Evolutionary conservation across 1,140 invertebrate genomes (phyloP), one percentile per base, ranked within the genome.

Genomic region (Littorina saxatilis): DNA sequence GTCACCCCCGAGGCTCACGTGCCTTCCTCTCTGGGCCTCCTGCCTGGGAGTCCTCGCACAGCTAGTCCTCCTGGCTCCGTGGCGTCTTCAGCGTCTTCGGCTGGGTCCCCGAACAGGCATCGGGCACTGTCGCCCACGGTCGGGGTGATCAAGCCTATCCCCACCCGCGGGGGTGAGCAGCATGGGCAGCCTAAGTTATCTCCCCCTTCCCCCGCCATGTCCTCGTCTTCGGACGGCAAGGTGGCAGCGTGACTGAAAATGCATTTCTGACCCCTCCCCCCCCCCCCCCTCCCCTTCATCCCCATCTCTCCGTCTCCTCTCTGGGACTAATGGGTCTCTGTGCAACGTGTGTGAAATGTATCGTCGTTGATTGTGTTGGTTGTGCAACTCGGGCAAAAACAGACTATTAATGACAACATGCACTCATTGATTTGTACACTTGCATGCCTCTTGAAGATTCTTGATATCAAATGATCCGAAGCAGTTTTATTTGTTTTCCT

Each of bases 111-210:
- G 27, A 0, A 7, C n/a, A 29, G 37, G 50, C 52, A 58, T 7
- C 52, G 39, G 39, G 76, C 39, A 0, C 23, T 39, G 3, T 78
- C 79, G 0, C 70, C 82, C n/a, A 29, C 17, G 13, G 43, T 5
- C 17, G 43, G 43, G 43, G 43, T 47, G 43, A 50, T 83, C 37
- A 83, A 83, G 32, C 82, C 82, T 11, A 79, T 83, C 23, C 74
- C 82, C 63, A 77, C 80, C 13, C 63, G 79, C 1, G 72, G 72
- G n/a, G 82, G 63, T 5, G 43, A 47, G 43, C 5, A 17, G 43
- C 7, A 47, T 17, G 17, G 43, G 70, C 70, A 5, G 63, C 66
- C 32, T 81, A 83, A 39, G 58, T 80, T 47, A 40, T 43, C 47
- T 80, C 79, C 15, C 55, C 79, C 39, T 39, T 79, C 50, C 37